phyloP scores from a whole-genome alignment of 2,888 invertebrate genomes.

The Oscheius sp. region DNA sequence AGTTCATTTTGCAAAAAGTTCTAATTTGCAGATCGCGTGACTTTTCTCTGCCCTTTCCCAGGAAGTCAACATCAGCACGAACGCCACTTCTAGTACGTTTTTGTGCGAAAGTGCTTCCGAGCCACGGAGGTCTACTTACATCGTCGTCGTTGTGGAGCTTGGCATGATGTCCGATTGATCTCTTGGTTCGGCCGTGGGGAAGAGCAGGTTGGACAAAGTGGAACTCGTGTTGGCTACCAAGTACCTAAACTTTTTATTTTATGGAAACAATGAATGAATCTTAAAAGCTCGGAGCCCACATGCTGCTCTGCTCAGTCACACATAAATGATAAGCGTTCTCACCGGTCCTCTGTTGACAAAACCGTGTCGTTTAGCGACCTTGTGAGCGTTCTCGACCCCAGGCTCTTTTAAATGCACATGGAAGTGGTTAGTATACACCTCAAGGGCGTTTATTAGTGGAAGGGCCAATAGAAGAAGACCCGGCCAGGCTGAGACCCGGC shows the following conservation, averaged over 20 bases:
- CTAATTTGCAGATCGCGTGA: background rate
- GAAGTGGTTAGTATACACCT: slow-evolving; percentile 93
- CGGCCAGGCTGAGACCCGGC: slow-evolving; percentile 38
- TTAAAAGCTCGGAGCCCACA: background rate
- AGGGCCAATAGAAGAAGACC: slow-evolving; percentile 37
- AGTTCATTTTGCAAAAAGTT: too few relatives aligned
- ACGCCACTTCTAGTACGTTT: too few relatives aligned
- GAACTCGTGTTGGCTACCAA: slow-evolving; percentile 89
- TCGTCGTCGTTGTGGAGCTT: slow-evolving; percentile 89
- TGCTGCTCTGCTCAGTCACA: background rate
- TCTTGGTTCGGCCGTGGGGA: slow-evolving; percentile 86
- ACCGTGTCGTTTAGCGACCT: slow-evolving; percentile 88
- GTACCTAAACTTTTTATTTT: slow-evolving; percentile 81
- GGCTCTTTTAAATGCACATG: slow-evolving; percentile 81
- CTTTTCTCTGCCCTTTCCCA: background rate
- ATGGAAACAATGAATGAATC: background rate
- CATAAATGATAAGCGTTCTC: slow-evolving; percentile 51
- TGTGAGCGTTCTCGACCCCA: slow-evolving; percentile 79
- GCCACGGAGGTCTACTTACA: slow-evolving; percentile 77
- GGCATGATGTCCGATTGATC: slow-evolving; percentile 89
- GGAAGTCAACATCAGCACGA: too few relatives aligned
- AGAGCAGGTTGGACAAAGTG: slow-evolving; percentile 93
- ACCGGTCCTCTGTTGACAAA: slow-evolving; percentile 95
- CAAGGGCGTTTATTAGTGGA: slow-evolving; percentile 33
- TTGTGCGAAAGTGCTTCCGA: slow-evolving; percentile 9